Evolutionary conservation across 2,113 vertebrate species (phyloP).

Genomic region (Stigmatopora argus): DNA sequence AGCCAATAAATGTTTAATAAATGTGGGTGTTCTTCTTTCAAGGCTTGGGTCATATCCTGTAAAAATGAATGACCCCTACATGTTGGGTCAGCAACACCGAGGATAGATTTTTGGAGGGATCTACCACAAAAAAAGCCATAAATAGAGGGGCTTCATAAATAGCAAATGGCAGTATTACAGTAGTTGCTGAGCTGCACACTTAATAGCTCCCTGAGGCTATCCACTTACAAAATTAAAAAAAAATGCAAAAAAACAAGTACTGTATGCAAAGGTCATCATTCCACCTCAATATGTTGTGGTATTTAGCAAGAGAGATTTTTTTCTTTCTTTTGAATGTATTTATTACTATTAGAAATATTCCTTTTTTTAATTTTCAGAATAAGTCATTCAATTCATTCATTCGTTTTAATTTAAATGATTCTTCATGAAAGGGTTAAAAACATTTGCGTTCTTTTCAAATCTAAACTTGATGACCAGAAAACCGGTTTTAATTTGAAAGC

Average conservation of each 20-base stretch:
- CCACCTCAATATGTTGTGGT: too few relatives aligned
- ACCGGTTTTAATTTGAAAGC: slow-evolving; percentile 42
- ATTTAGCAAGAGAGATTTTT: too few relatives aligned
- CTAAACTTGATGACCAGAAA: not conserved
- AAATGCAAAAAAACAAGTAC: too few relatives aligned
- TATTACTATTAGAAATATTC: too few relatives aligned
- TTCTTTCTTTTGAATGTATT: too few relatives aligned
- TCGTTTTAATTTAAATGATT: too few relatives aligned
- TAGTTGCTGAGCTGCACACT: not conserved
- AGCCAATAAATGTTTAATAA: slow-evolving; percentile 60
- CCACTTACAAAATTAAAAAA: too few relatives aligned
- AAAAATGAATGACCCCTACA: too few relatives aligned
- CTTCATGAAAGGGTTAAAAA: not conserved
- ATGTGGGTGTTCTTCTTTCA: not conserved
- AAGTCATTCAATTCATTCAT: too few relatives aligned
- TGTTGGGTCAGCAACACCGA: not conserved
- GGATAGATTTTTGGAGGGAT: not conserved
- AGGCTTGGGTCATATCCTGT: too few relatives aligned
- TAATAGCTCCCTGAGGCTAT: not conserved
- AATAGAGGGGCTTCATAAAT: not conserved
- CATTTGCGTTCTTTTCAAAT: not conserved
- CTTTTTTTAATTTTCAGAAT: too few relatives aligned
- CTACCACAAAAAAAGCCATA: slow-evolving; percentile 1
- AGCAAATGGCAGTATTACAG: not conserved
- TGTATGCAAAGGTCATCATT: too few relatives aligned